Evolutionary conservation across 2,797 vertebrate species (phyloP), one percentile per base, ranked within the genome.

Genomic region (Epinephelus coioides): DNA sequence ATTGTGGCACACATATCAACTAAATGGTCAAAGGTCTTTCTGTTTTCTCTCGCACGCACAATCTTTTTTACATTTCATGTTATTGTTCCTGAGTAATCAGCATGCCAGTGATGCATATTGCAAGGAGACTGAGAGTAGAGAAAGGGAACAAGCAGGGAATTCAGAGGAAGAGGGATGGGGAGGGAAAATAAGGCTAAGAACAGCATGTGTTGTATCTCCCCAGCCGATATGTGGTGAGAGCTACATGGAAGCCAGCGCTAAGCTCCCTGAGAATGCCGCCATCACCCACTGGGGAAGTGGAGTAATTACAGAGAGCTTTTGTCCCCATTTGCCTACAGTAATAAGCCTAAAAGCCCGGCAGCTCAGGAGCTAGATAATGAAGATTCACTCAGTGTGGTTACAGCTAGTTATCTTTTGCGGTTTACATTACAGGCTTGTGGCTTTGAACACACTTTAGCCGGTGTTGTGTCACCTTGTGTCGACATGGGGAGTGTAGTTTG

Each of bases 231-330:
- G 60, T 77, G 70, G 53, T 30, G 78, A 84, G 78, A 84, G 86
- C 71, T 72, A 78, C 83, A 88, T 65, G 70, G 82, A 89, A 92
- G 80, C 78, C 62, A 51, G 44, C 14, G 71, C 86, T 92, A 89
- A 91, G 90, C 94, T 94, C 85, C 89, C 89, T 87, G 91, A 90
- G 91, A 92, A 91, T 73, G 78, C 83, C n/a, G 69, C 84, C 83
- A 78, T 85, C 77, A 79, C 82, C 90, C 92, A 86, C 86, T 69
- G 76, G 90, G 91, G 89, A 89, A 73, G 85, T 47, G 6, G 69
- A 87, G 88, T 94, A 94, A 95, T 95, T 94, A 94, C 90, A 92
- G 82, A 78, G 63, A 81, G 81, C 86, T 86, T 91, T 93, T 88
- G 82, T 93, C 89, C 89, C 87, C 79, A 86, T 91, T 92, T 90